Base-by-base conservation (phyloP, 2,113 vertebrate genomes). In the Ctenomys sociabilis region DNA sequence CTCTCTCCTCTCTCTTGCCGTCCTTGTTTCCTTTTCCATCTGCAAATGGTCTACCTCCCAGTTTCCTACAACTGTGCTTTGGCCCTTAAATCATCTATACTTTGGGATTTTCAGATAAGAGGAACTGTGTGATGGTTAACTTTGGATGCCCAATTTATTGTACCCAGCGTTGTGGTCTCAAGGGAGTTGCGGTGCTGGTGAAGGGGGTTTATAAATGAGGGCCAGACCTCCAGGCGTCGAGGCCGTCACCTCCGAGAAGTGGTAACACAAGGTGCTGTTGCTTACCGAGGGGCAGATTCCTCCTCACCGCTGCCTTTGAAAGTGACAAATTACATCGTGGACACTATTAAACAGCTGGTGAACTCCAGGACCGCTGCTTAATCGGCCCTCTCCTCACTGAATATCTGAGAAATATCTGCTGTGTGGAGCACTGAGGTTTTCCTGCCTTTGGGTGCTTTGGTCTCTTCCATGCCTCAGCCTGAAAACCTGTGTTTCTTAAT, bases 211-310 rank as follows among this genome's bases (percentile, higher is more conserved):
- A 32, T 81, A 40, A 75, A 90, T 24, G 13, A 22, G 1, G 21
- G 66, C 24, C 63, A 30, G n/a, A n/a, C n/a, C n/a, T n/a, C n/a
- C n/a, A n/a, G n/a, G n/a, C n/a, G n/a, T n/a, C n/a, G n/a, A n/a
- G n/a, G n/a, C n/a, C 49, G 90, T 90, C 88, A 73, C 17, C 40
- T 72, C 63, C 85, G 28, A 66, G 73, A 82, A 94, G 59, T n/a
- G 26, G 24, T 45, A 45, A 2, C 43, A 66, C 49, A 45, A 89
- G 22, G 4, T 63, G 82, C 88, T 96, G 21, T 84, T 70, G 43
- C 12, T 54, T 77, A 35, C 24, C 22, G 22, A 70, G 2, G 64
- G 3, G 5, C 13, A 75, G 64, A 22, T 52, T 85, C 91, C 59
- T 91, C 54, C 32, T 43, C 30, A 61, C 21, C 7, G 11, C 13